Percentiles rank a stretch among this genome's conserved stretches.
These are phyloP conservation scores for Andrena chrysosceles DNA, from an alignment of 2,888 invertebrate species.

Conservation along the genomic window DNA sequence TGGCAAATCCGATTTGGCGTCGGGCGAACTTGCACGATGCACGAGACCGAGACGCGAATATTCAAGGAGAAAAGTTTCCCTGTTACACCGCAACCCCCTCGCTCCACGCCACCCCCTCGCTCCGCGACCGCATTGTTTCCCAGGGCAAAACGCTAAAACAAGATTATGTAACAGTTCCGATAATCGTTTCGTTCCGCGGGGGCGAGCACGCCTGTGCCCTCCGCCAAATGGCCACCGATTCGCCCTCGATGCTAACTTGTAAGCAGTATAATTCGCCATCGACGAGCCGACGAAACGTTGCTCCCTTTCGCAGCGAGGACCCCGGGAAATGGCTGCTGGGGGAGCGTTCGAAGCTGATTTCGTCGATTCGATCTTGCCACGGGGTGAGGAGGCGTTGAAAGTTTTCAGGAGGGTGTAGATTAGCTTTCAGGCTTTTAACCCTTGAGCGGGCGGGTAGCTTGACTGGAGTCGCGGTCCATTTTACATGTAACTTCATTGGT, in stretches of 20 bases:
- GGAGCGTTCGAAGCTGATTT: background rate
- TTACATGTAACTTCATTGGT: too few species aligned
- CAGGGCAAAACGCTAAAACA: slow-evolving; percentile 31
- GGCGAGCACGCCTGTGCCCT: background rate
- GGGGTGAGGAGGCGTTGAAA: too few species aligned
- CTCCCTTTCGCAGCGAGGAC: background rate
- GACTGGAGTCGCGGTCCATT: too few species aligned
- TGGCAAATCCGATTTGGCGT: slow-evolving; percentile 57
- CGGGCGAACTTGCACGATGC: slow-evolving; percentile 35
- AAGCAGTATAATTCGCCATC: slow-evolving; percentile 9
- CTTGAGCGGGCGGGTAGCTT: too few species aligned
- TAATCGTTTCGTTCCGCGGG: slow-evolving; percentile 26
- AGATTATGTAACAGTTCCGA: slow-evolving; percentile 30
- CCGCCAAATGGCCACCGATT: slow-evolving; percentile 3
- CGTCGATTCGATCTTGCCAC: background rate
- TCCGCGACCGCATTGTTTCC: slow-evolving; percentile 44
- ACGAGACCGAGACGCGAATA: slow-evolving; percentile 39
- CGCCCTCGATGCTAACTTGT: background rate
- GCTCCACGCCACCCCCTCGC: background rate
- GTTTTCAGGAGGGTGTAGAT: too few species aligned
- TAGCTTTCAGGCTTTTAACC: too few species aligned
- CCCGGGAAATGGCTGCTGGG: background rate
- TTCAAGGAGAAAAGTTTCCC: slow-evolving; percentile 62
- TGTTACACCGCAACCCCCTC: slow-evolving; percentile 31
- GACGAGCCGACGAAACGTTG: background rate